phyloP scores from a whole-genome alignment of 2,113 vertebrate genomes.

The Dolichotis patagonum region DNA sequence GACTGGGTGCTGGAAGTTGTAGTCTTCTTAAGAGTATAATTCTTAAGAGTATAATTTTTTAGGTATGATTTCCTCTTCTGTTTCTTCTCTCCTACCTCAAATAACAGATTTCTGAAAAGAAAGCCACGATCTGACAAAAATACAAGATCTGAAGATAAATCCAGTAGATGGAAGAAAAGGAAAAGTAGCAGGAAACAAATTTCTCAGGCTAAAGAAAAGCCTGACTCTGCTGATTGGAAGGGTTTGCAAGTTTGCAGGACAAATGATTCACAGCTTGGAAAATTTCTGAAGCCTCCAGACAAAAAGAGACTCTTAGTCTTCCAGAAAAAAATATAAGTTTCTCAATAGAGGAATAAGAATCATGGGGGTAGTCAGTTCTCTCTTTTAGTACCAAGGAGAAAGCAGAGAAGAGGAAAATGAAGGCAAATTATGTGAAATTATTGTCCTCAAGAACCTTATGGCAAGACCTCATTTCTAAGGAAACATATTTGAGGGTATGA shows the following conservation, averaged over 20 bases:
- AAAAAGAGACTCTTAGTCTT: slow-evolving; percentile 48
- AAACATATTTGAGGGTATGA: not conserved
- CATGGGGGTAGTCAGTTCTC: not conserved
- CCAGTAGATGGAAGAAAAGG: not conserved
- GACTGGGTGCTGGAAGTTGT: not conserved
- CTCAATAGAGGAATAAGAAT: slow-evolving; percentile 4
- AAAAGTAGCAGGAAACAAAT: not conserved
- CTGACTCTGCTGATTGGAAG: not conserved
- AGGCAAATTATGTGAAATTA: not conserved
- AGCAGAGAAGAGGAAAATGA: not conserved
- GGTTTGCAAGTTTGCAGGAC: slow-evolving; percentile 5
- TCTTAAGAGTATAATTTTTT: not conserved
- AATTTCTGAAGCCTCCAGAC: slow-evolving; percentile 44
- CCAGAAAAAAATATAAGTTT: slow-evolving; percentile 42
- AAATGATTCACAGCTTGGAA: slow-evolving; percentile 58
- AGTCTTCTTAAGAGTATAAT: not conserved
- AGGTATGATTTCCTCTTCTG: not conserved
- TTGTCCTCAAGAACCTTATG: not conserved
- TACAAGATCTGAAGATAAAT: slow-evolving; percentile 22
- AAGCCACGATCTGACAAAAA: too few relatives aligned
- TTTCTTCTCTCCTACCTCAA: not conserved
- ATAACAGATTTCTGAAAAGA: not conserved
- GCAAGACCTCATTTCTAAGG: not conserved
- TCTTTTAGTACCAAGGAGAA: not conserved
- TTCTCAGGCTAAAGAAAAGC: slow-evolving; percentile 38